Conservation (phyloP, 2,888 invertebrate genomes). For the Apamea epomidion region DNA sequence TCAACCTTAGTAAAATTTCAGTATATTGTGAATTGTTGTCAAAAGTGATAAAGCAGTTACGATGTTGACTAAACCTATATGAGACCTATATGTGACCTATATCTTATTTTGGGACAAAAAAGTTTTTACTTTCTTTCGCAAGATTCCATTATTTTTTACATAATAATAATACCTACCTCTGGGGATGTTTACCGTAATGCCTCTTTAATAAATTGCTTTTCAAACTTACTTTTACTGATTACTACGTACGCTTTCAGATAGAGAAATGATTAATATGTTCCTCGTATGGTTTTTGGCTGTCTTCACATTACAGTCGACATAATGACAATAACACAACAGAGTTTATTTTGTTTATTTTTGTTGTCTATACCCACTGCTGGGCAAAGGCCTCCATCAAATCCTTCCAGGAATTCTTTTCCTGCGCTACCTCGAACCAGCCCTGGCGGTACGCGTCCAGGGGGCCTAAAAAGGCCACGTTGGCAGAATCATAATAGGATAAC, state of each 20-base stretch:
- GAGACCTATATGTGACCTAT: no score
- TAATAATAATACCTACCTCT: background rate
- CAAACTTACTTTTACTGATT: slow-evolving; percentile 3
- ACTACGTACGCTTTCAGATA: background rate
- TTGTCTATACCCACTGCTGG: no score
- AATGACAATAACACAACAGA: no score
- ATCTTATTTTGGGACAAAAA: slow-evolving; percentile 6
- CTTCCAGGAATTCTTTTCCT: no score
- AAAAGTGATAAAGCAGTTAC: background rate
- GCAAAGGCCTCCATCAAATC: no score
- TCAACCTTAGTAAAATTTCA: background rate
- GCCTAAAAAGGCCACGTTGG: no score
- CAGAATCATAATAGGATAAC: no score
- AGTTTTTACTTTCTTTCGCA: background rate
- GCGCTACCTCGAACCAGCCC: no score
- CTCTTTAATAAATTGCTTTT: background rate
- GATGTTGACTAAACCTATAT: background rate
- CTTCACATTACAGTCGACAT: background rate
- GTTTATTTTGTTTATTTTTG: no score
- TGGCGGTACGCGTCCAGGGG: no score
- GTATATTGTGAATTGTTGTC: background rate
- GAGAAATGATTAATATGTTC: background rate
- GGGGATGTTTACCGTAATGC: background rate
- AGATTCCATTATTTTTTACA: slow-evolving; percentile 6
- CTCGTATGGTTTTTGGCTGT: background rate